Percentiles rank a stretch among this genome's conserved stretches.
These are phyloP conservation scores for Tinea semifulvella DNA, from an alignment of 2,888 invertebrate species.

Conservation along the genomic window DNA sequence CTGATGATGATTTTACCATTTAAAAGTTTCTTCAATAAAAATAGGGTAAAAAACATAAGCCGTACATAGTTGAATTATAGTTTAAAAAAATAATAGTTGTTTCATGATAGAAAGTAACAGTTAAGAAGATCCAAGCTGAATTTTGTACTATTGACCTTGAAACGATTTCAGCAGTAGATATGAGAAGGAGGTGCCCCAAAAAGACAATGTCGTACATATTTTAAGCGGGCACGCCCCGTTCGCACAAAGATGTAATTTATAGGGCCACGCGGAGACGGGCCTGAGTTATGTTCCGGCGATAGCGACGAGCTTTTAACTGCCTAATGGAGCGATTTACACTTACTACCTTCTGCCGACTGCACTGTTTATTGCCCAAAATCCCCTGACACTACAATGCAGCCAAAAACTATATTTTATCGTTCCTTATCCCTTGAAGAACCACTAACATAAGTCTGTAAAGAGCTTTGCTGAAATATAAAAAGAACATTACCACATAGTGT, in stretches of 20 bases:
- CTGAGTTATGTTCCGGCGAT: constrained; percentile 63
- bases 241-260: constrained; percentile 65
- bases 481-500: too few species aligned
- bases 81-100: too few species aligned
- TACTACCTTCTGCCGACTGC: constrained; percentile 53
- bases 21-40: too few species aligned
- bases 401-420: too few species aligned
- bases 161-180: constrained; percentile 40
- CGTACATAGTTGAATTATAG: too few species aligned
- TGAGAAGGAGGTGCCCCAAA: constrained; percentile 48
- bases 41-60: too few species aligned
- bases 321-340: constrained; percentile 65
- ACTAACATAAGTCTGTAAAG: too few species aligned
- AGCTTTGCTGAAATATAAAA: too few species aligned
- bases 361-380: constrained; percentile 22
- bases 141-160: constrained; percentile 46
- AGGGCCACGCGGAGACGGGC: constrained; percentile 61
- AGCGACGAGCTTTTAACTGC: constrained; percentile 67
- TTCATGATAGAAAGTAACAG: too few species aligned
- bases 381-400: not conserved
- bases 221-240: constrained; percentile 60
- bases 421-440: too few species aligned
- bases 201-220: constrained; percentile 66
- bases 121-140: too few species aligned
- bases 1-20: too few species aligned